Evolutionary conservation across 2,888 invertebrate species (phyloP), one percentile per base, ranked within the genome.

Genomic region (Trissolcus japonicus): DNA sequence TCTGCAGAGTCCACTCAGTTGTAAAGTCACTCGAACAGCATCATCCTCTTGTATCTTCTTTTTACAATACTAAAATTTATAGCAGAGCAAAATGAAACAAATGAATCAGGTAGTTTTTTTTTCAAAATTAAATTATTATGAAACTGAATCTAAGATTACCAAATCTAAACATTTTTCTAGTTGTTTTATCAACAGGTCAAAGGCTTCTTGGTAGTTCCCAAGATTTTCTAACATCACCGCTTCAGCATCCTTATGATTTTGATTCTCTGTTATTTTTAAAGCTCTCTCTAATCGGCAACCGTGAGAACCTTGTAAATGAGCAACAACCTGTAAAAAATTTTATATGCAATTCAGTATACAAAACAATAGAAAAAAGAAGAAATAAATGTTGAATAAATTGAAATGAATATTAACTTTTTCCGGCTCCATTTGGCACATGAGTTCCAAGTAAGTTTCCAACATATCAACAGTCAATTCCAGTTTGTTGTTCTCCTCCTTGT

Each of bases 211-310:
- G 86, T 93, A 93, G 86, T 95, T 93, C 11, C 95, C 94, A 76
- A 93, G 91, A 86, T 93, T 92, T 87, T 96, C 96, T 78, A 95
- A 90, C 62, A 96, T 91, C 81, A 93, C 92, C 14, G 95, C 94
- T 59, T 93, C 93, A 0, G 94, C 93, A 78, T 93, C 92, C 63
- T 92, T 91, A 40, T 93, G 90, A 69, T 92, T 90, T 84, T 93
- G 90, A 80, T 91, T 90, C 78, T 91, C 90, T 53, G 94, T 93
- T 75, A 94, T 93, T 88, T 91, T 89, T 55, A 93, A 88, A 19
- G 94, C 93, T 80, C 92, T 90, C 73, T 94, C 93, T 56, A 93
- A 89, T 60, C 93, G 90, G 85, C 94, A 94, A 14, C 88, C 87
- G 65, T 88, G 86, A 29, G 83, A 68, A 7, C 86, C 87, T 74